Evolutionary conservation across 2,113 vertebrate species (phyloP).

Genomic region (Carassius carassius): DNA sequence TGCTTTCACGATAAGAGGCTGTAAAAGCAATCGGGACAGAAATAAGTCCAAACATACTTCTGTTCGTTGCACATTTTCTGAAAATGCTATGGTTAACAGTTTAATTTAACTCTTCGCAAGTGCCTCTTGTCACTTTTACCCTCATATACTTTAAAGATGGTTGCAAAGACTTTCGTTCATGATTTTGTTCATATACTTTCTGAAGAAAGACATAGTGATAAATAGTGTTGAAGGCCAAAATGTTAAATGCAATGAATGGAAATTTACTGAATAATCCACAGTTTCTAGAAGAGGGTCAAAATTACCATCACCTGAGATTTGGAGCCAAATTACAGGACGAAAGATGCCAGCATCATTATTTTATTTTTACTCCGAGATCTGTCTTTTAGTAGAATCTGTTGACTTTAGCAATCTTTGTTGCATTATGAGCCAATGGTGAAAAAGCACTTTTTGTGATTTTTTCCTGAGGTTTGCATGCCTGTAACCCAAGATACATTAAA

Average conservation of each 20-base stretch:
- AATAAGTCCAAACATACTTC: background rate
- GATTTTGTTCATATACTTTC: background rate
- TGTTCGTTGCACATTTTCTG: background rate
- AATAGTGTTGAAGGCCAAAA: background rate
- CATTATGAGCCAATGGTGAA: background rate
- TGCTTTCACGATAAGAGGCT: constrained; percentile 16
- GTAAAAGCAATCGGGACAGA: constrained; percentile 23
- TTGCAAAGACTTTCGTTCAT: background rate
- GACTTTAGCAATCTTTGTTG: background rate
- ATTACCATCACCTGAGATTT: background rate
- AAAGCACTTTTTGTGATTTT: too few relatives aligned
- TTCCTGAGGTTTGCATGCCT: background rate
- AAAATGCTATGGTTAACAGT: too few relatives aligned
- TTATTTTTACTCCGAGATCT: background rate
- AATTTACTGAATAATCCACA: too few relatives aligned
- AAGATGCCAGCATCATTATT: background rate
- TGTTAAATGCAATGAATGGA: too few relatives aligned
- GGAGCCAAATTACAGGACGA: background rate
- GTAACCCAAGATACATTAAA: background rate
- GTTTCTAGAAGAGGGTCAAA: background rate
- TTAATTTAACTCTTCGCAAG: too few relatives aligned
- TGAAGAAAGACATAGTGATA: too few relatives aligned
- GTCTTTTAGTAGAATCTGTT: background rate
- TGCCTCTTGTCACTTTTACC: too few relatives aligned
- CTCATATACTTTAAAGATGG: too few relatives aligned